Conservation (phyloP, 2,888 invertebrate species). For the Drosophila putrida region DNA sequence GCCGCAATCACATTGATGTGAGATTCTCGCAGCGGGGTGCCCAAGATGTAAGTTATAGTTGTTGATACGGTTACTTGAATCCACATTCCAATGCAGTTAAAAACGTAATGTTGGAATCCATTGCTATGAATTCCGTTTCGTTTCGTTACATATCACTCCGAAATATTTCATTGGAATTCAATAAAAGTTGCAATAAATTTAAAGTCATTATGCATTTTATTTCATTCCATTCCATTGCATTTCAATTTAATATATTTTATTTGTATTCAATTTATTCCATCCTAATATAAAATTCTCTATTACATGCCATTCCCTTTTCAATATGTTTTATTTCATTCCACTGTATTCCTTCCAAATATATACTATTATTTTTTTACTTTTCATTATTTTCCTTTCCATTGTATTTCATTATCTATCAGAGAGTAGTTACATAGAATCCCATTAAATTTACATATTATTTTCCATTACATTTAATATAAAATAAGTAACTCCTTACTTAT, state of each 20-base stretch:
- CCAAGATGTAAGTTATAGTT: slow-evolving; percentile 38
- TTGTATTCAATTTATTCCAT: background rate
- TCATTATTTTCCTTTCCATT: background rate
- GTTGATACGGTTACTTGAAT: background rate
- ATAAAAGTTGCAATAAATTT: background rate
- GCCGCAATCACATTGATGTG: slow-evolving; percentile 64
- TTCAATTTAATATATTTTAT: background rate
- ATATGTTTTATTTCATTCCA: background rate
- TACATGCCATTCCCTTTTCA: background rate
- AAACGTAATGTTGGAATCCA: background rate
- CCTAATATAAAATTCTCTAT: no score
- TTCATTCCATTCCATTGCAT: background rate
- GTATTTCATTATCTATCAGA: background rate
- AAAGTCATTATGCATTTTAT: background rate
- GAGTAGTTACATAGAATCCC: no score
- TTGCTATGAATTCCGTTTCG: background rate
- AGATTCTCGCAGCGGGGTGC: slow-evolving; percentile 53
- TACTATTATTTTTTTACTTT: background rate
- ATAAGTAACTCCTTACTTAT: no score
- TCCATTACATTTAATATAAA: background rate
- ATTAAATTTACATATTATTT: background rate
- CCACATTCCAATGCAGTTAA: background rate
- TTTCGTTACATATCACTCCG: background rate
- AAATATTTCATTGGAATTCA: background rate
- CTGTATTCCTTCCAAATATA: background rate